These are phyloP conservation scores for Drosophila longiperda DNA, from an alignment of 2,888 invertebrate genomes.

Conservation along the genomic window DNA sequence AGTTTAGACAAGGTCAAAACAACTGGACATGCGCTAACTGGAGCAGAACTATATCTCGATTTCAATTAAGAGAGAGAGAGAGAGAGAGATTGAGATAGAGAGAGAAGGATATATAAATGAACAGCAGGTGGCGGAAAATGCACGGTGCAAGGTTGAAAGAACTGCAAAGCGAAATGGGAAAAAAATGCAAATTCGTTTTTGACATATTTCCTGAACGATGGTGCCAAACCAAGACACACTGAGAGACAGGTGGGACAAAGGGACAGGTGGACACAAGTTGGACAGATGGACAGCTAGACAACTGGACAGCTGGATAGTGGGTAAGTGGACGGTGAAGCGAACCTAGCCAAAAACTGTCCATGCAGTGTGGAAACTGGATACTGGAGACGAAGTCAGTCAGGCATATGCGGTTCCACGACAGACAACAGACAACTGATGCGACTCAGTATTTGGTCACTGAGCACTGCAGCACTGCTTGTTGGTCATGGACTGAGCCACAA, in stretches of 20 bases:
- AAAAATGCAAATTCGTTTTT: constrained; percentile 67
- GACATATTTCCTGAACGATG: constrained; percentile 59
- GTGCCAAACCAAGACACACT: constrained; percentile 32
- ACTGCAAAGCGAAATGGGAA: constrained; percentile 34
- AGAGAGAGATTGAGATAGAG: neutral
- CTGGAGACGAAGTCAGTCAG: constrained; percentile 42
- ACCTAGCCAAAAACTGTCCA: constrained; percentile 5
- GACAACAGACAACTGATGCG: constrained; percentile 42
- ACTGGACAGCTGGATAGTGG: constrained; percentile 11
- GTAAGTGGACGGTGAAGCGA: constrained; percentile 20
- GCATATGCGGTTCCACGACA: constrained; percentile 30
- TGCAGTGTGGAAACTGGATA: neutral
- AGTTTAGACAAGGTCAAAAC: constrained; percentile 27
- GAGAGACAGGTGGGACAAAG: constrained; percentile 8
- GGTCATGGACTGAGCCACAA: constrained; percentile 14
- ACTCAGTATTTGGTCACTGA: constrained; percentile 27
- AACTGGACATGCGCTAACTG: neutral
- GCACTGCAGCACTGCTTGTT: constrained; percentile 30
- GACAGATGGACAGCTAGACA: constrained; percentile 7
- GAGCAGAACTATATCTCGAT: constrained; percentile 37
- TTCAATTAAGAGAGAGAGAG: constrained; percentile 53
- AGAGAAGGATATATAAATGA: neutral
- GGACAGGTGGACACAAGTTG: constrained; percentile 9
- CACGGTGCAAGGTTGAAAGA: constrained; percentile 10
- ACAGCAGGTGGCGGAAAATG: constrained; percentile 38